Conservation (phyloP, 2,797 vertebrate species). For the Benthosema pterotum region DNA sequence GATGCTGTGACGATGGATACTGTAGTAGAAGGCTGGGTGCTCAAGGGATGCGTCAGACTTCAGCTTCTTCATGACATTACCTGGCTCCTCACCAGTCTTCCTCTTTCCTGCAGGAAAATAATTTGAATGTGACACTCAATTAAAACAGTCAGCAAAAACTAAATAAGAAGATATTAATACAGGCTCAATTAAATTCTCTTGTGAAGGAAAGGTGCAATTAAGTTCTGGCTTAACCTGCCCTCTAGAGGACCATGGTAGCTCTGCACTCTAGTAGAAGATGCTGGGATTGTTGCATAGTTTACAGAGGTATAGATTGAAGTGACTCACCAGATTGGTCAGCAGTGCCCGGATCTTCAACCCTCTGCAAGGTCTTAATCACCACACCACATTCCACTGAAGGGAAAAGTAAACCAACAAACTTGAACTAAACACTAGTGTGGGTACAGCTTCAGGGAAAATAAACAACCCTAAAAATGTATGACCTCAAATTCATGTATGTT, state of each 20-base stretch:
- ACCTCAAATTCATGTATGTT: constrained; percentile 1
- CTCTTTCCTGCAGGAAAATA: constrained; percentile 84
- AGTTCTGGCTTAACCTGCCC: constrained; percentile 5
- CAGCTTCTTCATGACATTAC: constrained; percentile 83
- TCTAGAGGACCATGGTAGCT: constrained; percentile 35
- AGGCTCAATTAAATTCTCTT: background rate
- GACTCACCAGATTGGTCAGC: constrained; percentile 75
- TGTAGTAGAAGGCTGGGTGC: constrained; percentile 97
- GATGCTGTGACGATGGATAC: constrained; percentile 96
- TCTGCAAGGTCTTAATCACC: constrained; percentile 87
- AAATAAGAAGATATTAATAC: no score
- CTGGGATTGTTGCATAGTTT: background rate
- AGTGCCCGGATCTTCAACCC: constrained; percentile 68
- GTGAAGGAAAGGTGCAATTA: background rate
- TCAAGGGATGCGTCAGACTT: constrained; percentile 83
- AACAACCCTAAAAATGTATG: background rate
- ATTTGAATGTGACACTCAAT: background rate
- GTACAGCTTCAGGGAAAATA: background rate
- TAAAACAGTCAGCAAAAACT: no score
- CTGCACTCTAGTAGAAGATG: background rate
- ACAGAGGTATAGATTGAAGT: background rate
- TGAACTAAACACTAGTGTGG: background rate
- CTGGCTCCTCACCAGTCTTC: constrained; percentile 80
- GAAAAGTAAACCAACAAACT: constrained; percentile 24
- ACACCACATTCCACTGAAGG: constrained; percentile 89